Conservation (phyloP, 2,113 vertebrate species). For the Accipiter virgatus region DNA sequence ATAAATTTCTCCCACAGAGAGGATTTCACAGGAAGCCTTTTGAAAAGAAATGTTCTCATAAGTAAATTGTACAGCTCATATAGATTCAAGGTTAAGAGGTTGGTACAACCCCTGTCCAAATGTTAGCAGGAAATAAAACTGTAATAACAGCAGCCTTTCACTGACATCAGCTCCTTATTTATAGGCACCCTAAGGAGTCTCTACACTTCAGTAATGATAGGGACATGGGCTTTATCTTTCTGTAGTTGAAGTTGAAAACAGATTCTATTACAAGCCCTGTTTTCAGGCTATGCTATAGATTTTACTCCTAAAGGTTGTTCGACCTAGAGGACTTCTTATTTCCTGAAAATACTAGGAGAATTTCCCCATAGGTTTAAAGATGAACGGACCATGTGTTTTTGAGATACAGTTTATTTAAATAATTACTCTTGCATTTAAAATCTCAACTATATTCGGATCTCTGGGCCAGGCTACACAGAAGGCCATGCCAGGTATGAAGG, state of each 20-base stretch:
- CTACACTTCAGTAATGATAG: neutral
- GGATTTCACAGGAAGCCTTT: conserved; percentile 37
- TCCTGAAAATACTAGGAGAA: neutral
- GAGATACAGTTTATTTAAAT: neutral
- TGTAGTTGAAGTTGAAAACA: neutral
- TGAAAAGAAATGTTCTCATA: conserved; percentile 26
- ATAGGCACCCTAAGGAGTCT: conserved; percentile 12
- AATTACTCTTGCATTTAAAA: neutral
- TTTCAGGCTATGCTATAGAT: neutral
- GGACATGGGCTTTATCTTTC: neutral
- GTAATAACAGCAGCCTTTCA: conserved; percentile 43
- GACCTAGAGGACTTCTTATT: neutral
- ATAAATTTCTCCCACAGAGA: conserved; percentile 46
- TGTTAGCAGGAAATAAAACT: conserved; percentile 52
- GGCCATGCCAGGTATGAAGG: neutral
- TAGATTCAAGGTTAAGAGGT: conserved; percentile 26
- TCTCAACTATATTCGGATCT: neutral
- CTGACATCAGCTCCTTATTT: conserved; percentile 43
- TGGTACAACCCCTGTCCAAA: conserved; percentile 31
- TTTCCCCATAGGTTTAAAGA: neutral
- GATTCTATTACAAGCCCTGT: neutral
- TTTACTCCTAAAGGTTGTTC: neutral
- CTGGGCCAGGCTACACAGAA: neutral
- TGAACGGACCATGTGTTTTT: neutral
- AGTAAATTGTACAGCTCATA: conserved; percentile 40